These are phyloP conservation scores for Istiophorus platypterus DNA, from an alignment of 2,113 vertebrate species.

Conservation along the genomic window DNA sequence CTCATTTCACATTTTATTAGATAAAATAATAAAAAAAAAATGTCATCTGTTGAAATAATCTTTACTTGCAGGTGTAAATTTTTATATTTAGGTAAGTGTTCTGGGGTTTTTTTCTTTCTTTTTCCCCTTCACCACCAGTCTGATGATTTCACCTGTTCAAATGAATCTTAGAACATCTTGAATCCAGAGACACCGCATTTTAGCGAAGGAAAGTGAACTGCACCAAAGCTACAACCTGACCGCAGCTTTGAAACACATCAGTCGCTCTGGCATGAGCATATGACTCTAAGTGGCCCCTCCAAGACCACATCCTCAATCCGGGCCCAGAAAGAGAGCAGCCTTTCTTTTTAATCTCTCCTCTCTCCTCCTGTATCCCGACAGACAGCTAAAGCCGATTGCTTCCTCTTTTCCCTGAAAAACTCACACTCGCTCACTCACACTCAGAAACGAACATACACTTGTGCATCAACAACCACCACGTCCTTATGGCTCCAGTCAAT, in stretches of 20 bases:
- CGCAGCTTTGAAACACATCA: not conserved
- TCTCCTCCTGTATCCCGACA: conserved; percentile 20
- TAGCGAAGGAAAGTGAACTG: not conserved
- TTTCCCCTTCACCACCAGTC: too few species aligned
- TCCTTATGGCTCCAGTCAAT: conserved; percentile 18
- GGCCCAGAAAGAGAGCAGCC: conserved; percentile 43
- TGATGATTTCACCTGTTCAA: too few species aligned
- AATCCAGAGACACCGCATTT: too few species aligned
- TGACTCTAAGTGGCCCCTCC: not conserved
- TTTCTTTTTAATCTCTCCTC: conserved; percentile 41
- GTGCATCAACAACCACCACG: not conserved
- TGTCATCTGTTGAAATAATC: too few species aligned
- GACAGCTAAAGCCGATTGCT: conserved; percentile 45
- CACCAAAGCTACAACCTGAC: not conserved
- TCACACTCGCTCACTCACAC: conserved; percentile 6
- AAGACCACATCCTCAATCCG: conserved; percentile 19
- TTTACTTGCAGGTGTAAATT: too few species aligned
- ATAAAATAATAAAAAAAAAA: too few species aligned
- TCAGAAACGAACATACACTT: not conserved
- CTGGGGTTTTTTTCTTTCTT: too few species aligned
- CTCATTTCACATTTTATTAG: too few species aligned
- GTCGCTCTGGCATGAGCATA: not conserved
- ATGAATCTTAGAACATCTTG: not conserved
- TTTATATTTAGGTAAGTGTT: too few species aligned
- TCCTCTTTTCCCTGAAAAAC: conserved; percentile 49